Conservation (phyloP, 1,140 invertebrate genomes). For the Melipona quadrifasciata region DNA sequence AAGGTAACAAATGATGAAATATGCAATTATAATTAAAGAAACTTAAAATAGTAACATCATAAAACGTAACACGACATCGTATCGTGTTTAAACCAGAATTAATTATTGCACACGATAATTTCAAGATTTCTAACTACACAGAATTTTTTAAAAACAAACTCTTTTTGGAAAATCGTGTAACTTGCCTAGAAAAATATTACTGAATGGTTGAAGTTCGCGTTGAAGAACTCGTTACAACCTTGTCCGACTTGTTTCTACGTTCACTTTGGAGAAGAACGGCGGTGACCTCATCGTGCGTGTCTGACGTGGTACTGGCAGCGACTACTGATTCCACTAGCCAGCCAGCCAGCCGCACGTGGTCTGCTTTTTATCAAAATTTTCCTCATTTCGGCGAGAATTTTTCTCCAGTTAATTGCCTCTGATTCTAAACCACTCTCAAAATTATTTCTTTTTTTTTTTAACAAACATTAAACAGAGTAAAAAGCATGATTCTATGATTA, state of each 20-base stretch:
- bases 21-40: no score
- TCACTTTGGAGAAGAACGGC: slow-evolving; percentile 51
- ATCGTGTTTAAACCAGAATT: background rate
- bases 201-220: slow-evolving; percentile 16
- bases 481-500: no score
- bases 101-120: background rate
- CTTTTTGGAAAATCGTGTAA: background rate
- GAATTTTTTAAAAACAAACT: background rate
- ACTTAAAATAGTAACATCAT: no score
- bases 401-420: background rate
- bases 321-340: slow-evolving; percentile 56
- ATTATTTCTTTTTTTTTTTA: background rate
- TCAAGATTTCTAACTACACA: background rate
- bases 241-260: slow-evolving; percentile 49
- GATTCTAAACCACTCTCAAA: background rate
- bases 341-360: slow-evolving; percentile 29
- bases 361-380: slow-evolving; percentile 38
- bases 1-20: no score
- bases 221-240: slow-evolving; percentile 46
- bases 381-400: slow-evolving; percentile 3
- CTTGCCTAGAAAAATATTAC: background rate
- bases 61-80: background rate
- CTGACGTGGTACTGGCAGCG: slow-evolving; percentile 61
- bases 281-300: slow-evolving; percentile 59
- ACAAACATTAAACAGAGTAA: no score